Conservation (phyloP, 1,140 invertebrate genomes). For the Trypoxylus dichotomus region DNA sequence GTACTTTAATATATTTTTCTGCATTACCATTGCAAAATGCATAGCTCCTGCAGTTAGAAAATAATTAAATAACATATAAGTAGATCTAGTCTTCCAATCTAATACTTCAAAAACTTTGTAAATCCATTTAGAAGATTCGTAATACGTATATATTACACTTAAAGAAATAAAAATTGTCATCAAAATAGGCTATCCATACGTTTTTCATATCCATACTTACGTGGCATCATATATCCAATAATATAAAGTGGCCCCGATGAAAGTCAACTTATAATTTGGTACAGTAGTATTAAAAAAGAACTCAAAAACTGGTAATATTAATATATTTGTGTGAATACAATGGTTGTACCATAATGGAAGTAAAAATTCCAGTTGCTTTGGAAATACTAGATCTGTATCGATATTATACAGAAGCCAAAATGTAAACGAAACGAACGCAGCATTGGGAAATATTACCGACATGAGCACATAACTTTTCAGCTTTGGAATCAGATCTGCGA, state of each 20-base stretch:
- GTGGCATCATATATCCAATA: not conserved
- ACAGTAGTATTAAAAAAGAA: constrained; percentile 25
- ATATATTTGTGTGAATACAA: constrained; percentile 10
- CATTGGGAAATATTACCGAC: constrained; percentile 23
- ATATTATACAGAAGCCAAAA: constrained; percentile 29
- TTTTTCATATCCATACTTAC: not conserved
- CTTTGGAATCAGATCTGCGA: not conserved
- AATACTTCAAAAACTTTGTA: constrained; percentile 21
- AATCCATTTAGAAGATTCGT: not conserved
- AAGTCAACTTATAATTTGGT: not conserved
- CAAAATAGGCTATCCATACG: not conserved
- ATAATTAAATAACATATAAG: constrained; percentile 15
- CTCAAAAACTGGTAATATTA: constrained; percentile 28
- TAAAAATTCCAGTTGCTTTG: not conserved
- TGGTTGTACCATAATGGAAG: constrained; percentile 31
- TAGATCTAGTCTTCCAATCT: not conserved
- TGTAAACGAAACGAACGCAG: constrained; percentile 9
- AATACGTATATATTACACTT: constrained; percentile 19
- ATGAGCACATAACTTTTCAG: constrained; percentile 24
- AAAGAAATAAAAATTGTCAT: not conserved
- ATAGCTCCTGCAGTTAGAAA: not conserved
- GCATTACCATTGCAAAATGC: not conserved
- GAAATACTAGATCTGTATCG: constrained; percentile 31
- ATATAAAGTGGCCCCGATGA: not conserved
- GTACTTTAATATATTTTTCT: not conserved